Conservation (phyloP, 2,797 vertebrate species). For the Fringilla coelebs region DNA sequence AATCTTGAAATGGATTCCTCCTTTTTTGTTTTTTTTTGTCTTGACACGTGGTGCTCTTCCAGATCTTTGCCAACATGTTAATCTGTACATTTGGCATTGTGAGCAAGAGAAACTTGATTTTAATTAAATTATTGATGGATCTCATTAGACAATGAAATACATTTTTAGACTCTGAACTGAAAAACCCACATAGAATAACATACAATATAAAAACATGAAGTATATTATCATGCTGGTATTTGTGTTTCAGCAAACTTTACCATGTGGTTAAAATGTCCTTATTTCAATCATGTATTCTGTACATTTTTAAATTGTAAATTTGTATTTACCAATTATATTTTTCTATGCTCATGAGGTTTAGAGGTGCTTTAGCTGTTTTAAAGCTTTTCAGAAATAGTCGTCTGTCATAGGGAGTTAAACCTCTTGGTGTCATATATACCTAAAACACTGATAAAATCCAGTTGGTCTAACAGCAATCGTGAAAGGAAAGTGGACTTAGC, state of each 20-base stretch:
- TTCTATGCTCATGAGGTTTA: not conserved
- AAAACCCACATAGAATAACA: fast-evolving
- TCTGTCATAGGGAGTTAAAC: not conserved
- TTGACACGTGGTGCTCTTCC: not conserved
- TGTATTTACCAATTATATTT: not conserved
- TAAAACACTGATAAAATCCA: not conserved
- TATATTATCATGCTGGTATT: not conserved
- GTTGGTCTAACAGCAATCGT: not conserved
- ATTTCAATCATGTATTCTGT: not conserved
- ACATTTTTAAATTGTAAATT: not conserved
- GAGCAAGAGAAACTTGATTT: not conserved
- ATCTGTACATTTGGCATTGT: not conserved
- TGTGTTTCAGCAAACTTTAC: not conserved
- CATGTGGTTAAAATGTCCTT: not conserved
- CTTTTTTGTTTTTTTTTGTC: not conserved
- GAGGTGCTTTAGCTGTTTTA: not conserved
- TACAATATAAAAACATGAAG: not conserved
- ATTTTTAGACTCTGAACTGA: not conserved
- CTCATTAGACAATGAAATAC: not conserved
- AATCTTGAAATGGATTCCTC: not conserved
- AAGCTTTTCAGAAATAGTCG: not conserved
- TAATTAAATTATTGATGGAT: not conserved
- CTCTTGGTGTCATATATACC: not conserved
- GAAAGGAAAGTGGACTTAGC: not conserved
- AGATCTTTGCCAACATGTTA: not conserved